These are phyloP conservation scores for Coreius guichenoti DNA, from an alignment of 2,797 vertebrate species.

Conservation along the genomic window DNA sequence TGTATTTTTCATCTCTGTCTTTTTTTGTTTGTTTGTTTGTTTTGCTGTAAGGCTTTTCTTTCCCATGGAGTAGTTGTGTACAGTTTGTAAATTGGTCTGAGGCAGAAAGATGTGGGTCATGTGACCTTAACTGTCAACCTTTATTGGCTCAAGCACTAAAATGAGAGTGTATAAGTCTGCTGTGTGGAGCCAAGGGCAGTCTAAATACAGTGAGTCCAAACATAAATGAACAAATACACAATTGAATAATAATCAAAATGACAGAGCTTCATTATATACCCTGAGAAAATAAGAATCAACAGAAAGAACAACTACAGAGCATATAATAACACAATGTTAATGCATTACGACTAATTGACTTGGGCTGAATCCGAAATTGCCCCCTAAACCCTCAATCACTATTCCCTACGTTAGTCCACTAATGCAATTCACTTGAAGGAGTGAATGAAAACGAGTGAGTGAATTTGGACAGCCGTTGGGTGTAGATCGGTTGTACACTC, in stretches of 20 bases:
- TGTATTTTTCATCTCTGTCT: background rate
- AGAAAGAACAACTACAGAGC: background rate
- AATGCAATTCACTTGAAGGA: no score
- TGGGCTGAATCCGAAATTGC: no score
- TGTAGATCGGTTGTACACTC: no score
- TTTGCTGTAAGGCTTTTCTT: background rate
- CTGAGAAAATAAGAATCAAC: background rate
- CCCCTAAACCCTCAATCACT: no score
- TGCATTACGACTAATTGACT: background rate
- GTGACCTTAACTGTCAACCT: slow-evolving; percentile 10
- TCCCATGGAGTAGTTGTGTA: background rate
- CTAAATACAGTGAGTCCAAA: background rate
- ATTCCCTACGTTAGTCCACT: no score
- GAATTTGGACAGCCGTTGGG: no score
- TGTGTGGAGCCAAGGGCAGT: background rate
- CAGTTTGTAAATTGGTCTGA: background rate
- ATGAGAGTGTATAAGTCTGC: background rate
- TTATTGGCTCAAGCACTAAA: slow-evolving; percentile 8
- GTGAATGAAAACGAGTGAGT: no score
- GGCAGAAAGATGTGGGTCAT: slow-evolving; percentile 5
- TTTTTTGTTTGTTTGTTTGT: background rate
- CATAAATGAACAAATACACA: background rate
- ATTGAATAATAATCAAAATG: background rate
- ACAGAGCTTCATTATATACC: background rate
- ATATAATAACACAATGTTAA: background rate